These are phyloP conservation scores for Hydrolagus colliei DNA, from an alignment of 2,797 vertebrate species.

Conservation along the genomic window DNA sequence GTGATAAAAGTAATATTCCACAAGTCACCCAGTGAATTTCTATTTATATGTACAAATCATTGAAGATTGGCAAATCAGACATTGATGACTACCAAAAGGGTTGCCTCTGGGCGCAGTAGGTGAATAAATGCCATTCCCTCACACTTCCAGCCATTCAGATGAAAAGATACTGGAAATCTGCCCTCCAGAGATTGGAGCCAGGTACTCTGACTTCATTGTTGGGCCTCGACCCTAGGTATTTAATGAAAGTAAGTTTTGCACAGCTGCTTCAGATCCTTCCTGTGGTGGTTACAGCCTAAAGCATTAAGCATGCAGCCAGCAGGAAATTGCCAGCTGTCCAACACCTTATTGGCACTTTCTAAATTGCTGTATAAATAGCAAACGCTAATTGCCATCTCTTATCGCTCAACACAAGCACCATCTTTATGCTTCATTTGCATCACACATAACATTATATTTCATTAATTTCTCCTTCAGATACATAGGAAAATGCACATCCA, in stretches of 20 bases:
- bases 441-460: not conserved
- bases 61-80: not conserved
- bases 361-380: slow-evolving; percentile 19
- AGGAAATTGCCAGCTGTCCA: slow-evolving; percentile 32
- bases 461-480: slow-evolving; percentile 6
- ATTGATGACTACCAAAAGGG: not conserved
- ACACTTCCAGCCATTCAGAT: not conserved
- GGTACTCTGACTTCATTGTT: not conserved
- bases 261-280: slow-evolving; percentile 30
- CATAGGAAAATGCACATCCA: not conserved
- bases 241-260: slow-evolving; percentile 23
- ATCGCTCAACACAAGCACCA: not conserved
- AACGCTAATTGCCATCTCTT: slow-evolving; percentile 33
- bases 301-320: slow-evolving; percentile 16
- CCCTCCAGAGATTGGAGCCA: not conserved
- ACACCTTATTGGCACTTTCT: slow-evolving; percentile 23
- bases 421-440: not conserved
- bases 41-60: not conserved
- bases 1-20: too few species aligned
- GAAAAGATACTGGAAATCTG: not conserved
- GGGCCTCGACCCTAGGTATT: slow-evolving; percentile 9
- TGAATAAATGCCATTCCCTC: not conserved
- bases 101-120: not conserved
- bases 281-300: slow-evolving; percentile 24
- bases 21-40: not conserved